Evolutionary conservation across 2,113 vertebrate genomes (phyloP).

Genomic region (Phocoena sinus): DNA sequence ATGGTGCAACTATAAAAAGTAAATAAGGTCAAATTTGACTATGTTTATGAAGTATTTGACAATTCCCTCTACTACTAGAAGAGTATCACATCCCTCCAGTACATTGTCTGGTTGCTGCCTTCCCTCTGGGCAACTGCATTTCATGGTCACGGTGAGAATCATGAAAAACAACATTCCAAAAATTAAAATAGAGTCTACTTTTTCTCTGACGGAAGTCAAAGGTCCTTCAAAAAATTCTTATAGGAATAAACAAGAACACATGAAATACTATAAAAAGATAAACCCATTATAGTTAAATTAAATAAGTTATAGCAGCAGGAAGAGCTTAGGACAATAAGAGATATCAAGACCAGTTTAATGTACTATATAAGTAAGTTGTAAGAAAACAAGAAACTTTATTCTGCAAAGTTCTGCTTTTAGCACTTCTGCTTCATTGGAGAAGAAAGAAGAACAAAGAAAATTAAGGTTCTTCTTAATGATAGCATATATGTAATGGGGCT

Average conservation of each 20-base stretch:
- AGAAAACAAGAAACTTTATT: neutral
- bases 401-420: neutral
- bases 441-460: neutral
- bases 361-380: neutral
- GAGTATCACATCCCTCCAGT: neutral
- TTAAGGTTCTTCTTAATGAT: neutral
- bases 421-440: neutral
- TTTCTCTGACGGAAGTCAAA: neutral
- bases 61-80: neutral
- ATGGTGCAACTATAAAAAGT: neutral
- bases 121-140: neutral
- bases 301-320: neutral
- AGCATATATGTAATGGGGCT: neutral
- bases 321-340: neutral
- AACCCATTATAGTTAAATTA: neutral
- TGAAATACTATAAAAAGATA: neutral
- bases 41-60: neutral
- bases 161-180: neutral
- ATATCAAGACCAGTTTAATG: neutral
- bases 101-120: neutral
- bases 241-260: neutral
- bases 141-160: neutral
- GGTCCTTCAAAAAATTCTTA: slow-evolving; percentile 6
- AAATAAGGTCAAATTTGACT: neutral
- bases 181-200: neutral